Percentiles rank a stretch among this genome's conserved stretches.
phyloP scores from a whole-genome alignment of 2,888 invertebrate species.

The Leucania comma region DNA sequence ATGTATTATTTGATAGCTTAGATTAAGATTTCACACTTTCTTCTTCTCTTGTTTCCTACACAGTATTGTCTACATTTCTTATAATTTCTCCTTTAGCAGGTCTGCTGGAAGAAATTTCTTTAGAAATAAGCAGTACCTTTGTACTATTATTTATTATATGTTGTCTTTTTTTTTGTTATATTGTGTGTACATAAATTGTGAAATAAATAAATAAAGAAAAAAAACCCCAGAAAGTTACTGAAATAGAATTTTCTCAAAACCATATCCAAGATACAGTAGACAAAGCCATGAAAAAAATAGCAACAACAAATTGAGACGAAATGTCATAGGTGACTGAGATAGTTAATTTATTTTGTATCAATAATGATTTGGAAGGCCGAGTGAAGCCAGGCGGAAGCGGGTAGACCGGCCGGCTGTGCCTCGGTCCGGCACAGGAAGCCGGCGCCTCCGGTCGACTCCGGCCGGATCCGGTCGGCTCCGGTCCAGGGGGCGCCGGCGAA shows the following conservation, averaged over 20 bases:
- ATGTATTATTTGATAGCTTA: too few species aligned
- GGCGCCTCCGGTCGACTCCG: slow-evolving; percentile 56
- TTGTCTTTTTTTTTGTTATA: too few species aligned
- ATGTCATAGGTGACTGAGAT: slow-evolving; percentile 51
- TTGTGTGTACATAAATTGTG: too few species aligned
- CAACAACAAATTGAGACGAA: slow-evolving; percentile 23
- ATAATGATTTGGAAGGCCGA: slow-evolving; percentile 61
- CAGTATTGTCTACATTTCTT: too few species aligned
- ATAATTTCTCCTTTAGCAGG: too few species aligned
- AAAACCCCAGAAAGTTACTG: background rate
- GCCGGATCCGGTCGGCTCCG: slow-evolving; percentile 48
- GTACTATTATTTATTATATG: too few species aligned
- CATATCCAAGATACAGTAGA: background rate
- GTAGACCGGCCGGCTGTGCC: slow-evolving; percentile 60
- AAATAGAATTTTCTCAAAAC: background rate
- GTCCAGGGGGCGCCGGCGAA: slow-evolving; percentile 60
- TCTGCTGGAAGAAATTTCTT: too few species aligned
- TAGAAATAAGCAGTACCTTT: too few species aligned
- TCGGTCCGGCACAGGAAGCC: slow-evolving; percentile 66
- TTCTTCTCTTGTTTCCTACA: too few species aligned
- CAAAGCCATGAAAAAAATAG: background rate
- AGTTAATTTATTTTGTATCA: slow-evolving; percentile 63
- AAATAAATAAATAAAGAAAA: too few species aligned
- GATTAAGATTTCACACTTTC: too few species aligned
- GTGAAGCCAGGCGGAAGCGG: slow-evolving; percentile 64